Conservation (phyloP, 2,113 vertebrate species). For the Xyrauchen texanus region DNA sequence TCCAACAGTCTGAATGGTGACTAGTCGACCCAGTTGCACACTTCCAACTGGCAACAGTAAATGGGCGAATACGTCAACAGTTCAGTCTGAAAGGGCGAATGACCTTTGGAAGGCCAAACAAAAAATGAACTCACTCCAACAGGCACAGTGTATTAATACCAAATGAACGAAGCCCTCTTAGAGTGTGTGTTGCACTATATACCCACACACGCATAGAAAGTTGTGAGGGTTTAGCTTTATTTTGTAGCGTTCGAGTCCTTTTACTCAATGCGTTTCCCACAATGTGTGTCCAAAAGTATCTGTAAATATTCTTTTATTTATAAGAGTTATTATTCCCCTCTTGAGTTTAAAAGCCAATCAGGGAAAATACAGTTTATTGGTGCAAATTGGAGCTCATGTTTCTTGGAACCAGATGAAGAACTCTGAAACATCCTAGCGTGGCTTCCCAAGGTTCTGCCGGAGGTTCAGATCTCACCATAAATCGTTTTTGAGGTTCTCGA, state of each 20-base stretch:
- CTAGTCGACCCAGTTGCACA: background rate
- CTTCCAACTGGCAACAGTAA: background rate
- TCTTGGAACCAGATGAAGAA: background rate
- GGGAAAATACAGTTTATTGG: conserved; percentile 22
- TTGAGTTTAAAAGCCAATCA: too few relatives aligned
- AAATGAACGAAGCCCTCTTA: conserved; percentile 28
- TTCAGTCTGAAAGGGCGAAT: background rate
- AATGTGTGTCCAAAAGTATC: background rate
- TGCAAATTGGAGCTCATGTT: conserved; percentile 4
- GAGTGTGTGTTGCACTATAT: background rate
- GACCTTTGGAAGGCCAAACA: conserved; percentile 46
- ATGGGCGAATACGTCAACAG: background rate
- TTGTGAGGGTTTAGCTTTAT: background rate
- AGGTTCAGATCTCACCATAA: conserved; percentile 31
- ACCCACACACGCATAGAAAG: background rate
- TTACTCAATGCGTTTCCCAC: background rate
- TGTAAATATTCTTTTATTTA: conserved; percentile 16
- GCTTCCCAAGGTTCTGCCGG: conserved; percentile 13
- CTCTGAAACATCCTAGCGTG: background rate
- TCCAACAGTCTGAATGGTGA: background rate
- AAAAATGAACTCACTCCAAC: conserved; percentile 22
- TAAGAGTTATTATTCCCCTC: background rate
- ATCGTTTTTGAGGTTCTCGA: background rate
- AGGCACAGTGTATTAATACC: conserved; percentile 26
- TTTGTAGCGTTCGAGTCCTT: background rate